A percentile compares a stretch with the other conserved stretches of the same genome.
Conservation (phyloP, 92 coral and sea anemone genomes). For the Phenganax stokvisi region DNA sequence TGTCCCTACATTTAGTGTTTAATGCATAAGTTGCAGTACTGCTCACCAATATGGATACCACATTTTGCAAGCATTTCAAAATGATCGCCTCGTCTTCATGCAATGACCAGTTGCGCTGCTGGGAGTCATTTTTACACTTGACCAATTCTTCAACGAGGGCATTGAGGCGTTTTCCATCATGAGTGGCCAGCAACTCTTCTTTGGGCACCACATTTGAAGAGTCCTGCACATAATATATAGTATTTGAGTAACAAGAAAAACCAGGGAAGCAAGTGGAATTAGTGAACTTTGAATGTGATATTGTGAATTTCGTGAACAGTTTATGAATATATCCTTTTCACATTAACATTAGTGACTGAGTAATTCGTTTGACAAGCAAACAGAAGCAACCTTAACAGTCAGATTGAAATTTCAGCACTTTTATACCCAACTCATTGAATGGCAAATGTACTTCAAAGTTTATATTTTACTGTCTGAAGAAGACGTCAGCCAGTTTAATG, state of each 20-base stretch:
- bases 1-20: no score
- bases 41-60: conserved; percentile 66
- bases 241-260: neutral
- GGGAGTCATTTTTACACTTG: conserved; percentile 85
- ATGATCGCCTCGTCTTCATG: conserved; percentile 80
- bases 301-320: no score
- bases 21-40: neutral
- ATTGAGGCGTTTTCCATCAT: conserved; percentile 74
- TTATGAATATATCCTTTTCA: no score
- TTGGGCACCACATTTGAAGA: conserved; percentile 56
- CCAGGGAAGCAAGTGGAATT: neutral
- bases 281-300: no score
- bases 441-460: no score
- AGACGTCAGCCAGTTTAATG: no score
- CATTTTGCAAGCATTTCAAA: conserved; percentile 54
- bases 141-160: conserved; percentile 62
- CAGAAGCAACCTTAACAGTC: neutral
- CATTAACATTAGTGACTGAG: no score
- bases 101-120: conserved; percentile 95
- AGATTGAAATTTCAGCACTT: neutral
- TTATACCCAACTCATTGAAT: no score
- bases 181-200: conserved; percentile 63
- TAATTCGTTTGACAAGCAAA: no score
- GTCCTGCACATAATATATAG: conserved; percentile 32
- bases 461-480: no score